phyloP scores from a whole-genome alignment of 2,797 vertebrate genomes.

The Sebastes hubbsi region DNA sequence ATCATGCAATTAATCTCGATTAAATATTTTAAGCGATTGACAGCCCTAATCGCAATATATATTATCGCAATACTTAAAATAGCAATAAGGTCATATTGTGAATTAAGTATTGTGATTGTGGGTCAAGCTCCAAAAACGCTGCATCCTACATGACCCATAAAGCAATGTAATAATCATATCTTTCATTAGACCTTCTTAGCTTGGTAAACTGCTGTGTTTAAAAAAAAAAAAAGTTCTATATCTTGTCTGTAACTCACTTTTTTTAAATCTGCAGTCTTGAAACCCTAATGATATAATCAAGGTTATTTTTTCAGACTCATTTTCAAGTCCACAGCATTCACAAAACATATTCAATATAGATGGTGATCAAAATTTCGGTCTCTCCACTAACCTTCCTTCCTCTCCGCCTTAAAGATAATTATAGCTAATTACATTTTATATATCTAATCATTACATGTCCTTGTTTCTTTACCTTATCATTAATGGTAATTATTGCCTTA shows the following conservation, averaged over 20 bases:
- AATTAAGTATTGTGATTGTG: not conserved
- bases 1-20: too few relatives aligned
- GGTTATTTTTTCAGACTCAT: not conserved
- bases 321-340: not conserved
- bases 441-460: not conserved
- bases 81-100: too few relatives aligned
- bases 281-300: not conserved
- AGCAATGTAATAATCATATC: not conserved
- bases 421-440: not conserved
- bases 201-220: not conserved
- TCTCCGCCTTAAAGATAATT: not conserved
- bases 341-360: not conserved
- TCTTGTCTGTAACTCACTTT: not conserved
- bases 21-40: too few relatives aligned
- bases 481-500: not conserved
- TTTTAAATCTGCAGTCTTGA: not conserved
- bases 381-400: not conserved
- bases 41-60: too few relatives aligned
- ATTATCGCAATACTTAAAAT: too few relatives aligned
- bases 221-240: not conserved
- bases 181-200: not conserved
- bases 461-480: not conserved
- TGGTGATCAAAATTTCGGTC: not conserved
- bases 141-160: not conserved
- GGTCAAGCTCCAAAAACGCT: not conserved